phyloP scores from a whole-genome alignment of 2,888 invertebrate species.

The Quadroppia sp. region DNA sequence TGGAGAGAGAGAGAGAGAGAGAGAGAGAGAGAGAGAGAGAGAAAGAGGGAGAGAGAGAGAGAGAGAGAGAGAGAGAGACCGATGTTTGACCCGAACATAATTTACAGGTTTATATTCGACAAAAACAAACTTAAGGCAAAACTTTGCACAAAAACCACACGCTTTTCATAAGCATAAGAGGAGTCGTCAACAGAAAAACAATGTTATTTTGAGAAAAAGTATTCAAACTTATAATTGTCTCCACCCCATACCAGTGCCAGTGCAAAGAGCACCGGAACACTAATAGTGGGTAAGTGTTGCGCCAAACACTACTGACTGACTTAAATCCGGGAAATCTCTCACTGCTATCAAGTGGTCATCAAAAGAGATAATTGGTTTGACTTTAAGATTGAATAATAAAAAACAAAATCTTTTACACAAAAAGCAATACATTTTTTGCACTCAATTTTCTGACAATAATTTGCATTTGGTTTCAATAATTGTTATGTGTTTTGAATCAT shows the following conservation, averaged over 20 bases:
- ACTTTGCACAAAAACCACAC: not conserved
- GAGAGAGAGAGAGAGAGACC: not conserved
- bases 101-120: slow-evolving; percentile 8
- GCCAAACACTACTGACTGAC: slow-evolving; percentile 24
- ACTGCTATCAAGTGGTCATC: not conserved
- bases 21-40: not conserved
- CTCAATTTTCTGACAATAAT: not conserved
- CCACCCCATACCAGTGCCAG: slow-evolving; percentile 5
- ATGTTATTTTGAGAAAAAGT: not conserved
- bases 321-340: slow-evolving; percentile 32
- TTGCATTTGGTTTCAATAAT: not conserved
- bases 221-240: not conserved
- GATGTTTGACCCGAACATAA: slow-evolving; percentile 5
- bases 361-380: not conserved
- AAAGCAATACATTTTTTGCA: not conserved
- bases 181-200: not conserved
- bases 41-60: not conserved
- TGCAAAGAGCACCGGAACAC: not conserved
- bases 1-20: not conserved
- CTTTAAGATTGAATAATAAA: not conserved
- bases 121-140: not conserved
- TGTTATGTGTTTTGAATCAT: not conserved
- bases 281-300: not conserved
- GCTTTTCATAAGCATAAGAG: not conserved
- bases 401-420: not conserved